Evolutionary conservation across 2,797 vertebrate species (phyloP).

Genomic region (Sardinella longiceps): DNA sequence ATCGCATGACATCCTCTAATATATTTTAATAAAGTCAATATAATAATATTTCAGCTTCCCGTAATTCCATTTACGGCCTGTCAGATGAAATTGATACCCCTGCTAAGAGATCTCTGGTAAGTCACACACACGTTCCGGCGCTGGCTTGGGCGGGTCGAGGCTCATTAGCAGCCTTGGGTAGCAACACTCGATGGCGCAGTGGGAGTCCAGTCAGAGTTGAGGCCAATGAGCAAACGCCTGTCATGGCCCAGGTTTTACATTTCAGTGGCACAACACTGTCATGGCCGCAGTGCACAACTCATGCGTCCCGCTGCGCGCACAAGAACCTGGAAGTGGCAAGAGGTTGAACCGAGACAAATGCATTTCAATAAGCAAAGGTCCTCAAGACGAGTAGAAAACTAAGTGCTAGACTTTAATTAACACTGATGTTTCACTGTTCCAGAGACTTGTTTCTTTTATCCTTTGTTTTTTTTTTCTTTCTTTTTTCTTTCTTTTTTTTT

Average conservation of each 20-base stretch:
- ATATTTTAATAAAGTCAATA: conserved; percentile 54
- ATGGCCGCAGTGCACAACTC: neutral
- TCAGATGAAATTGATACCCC: conserved; percentile 45
- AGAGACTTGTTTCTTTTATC: conserved; percentile 32
- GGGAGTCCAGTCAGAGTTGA: neutral
- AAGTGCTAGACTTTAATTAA: conserved; percentile 56
- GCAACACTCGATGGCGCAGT: conserved; percentile 2
- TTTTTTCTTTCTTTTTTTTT: conserved; percentile 39
- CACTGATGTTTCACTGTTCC: conserved; percentile 45
- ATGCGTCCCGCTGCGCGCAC: neutral
- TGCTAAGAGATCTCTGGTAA: conserved; percentile 43
- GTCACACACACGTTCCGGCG: conserved; percentile 18
- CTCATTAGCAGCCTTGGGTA: conserved; percentile 28
- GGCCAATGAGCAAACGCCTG: neutral
- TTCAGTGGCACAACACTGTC: neutral
- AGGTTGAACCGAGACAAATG: conserved; percentile 14
- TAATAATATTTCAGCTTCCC: conserved; percentile 48
- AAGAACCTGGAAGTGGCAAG: neutral
- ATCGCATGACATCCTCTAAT: conserved; percentile 48
- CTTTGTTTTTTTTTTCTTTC: conserved; percentile 39
- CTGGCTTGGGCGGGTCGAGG: conserved; percentile 28
- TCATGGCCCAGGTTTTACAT: neutral
- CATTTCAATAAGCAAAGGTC: conserved; percentile 23
- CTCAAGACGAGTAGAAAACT: conserved; percentile 14
- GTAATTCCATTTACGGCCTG: conserved; percentile 52